Evolutionary conservation across 2,797 vertebrate genomes (phyloP), one percentile per base, ranked within the genome.

Genomic region (Petrocephalus schoutedeni): DNA sequence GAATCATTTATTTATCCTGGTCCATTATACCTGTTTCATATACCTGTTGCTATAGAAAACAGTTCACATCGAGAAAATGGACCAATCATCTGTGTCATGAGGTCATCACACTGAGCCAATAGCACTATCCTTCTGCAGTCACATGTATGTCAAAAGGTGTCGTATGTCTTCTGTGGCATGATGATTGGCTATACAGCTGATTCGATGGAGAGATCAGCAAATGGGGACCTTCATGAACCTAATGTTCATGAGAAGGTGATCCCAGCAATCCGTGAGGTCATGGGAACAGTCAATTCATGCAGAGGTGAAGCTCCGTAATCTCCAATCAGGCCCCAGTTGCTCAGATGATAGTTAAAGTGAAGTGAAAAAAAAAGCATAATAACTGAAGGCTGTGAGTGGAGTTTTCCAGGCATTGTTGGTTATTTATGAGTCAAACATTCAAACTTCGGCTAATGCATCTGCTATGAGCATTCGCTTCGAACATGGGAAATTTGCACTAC

Each of bases 261-360:
- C 71, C 45, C 71, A 36, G 71, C 5, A 77, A 45, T 41, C 36
- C 19, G 36, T 1, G 12, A 19, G 36, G 16, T 77, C 14, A 45
- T 45, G 19, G 19, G 7, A 77, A 45, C 36, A 45, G 71, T 41
- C 71, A 7, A 74, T 36, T 36, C 14, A n/a, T 71, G 71, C 7
- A 16, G 14, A 77, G 36, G 36, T 45, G 71, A 45, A 19, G 7
- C 67, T 88, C 61, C 23, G 45, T 89, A 45, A 56, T 86, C 28
- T 64, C 84, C 88, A 80, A 86, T 86, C 64, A 53, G 89, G 23
- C 57, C 87, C 49, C 58, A 89, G 90, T 85, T 90, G 89, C 74
- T 74, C 49, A 59, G 49, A 8, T 56, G 59, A 61, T 59, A 36
- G 59, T 54, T 19, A 23, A 54, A 84, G 32, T n/a, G 19, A 51